A percentile compares a stretch with the other conserved stretches of the same genome.
Evolutionary conservation across 2,797 vertebrate species (phyloP).

Genomic region (Melanotaenia trifasciata): DNA sequence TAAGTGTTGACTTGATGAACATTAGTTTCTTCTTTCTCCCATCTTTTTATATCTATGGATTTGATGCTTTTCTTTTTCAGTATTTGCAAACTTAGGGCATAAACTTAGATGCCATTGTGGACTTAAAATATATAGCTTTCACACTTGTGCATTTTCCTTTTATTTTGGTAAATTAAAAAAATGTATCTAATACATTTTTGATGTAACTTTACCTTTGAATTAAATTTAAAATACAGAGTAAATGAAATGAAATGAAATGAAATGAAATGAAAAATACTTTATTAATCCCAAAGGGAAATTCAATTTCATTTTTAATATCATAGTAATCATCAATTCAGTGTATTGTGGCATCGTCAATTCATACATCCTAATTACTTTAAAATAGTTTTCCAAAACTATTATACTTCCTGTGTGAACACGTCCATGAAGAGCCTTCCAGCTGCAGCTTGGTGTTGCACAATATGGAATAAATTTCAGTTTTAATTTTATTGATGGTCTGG

Average conservation of each 20-base stretch:
- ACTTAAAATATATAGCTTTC: background rate
- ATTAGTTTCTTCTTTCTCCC: background rate
- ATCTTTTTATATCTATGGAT: background rate
- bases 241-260: too few species aligned
- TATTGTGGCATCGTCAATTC: background rate
- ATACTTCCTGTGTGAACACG: background rate
- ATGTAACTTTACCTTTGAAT: too few species aligned
- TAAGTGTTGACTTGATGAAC: background rate
- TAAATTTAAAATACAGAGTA: too few species aligned
- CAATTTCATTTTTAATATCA: too few species aligned
- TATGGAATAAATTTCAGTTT: background rate
- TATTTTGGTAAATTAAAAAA: background rate
- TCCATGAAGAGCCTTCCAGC: background rate
- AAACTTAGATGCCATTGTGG: too few species aligned
- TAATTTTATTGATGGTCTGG: background rate
- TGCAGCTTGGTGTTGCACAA: background rate
- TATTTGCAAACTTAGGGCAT: background rate
- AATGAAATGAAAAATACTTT: too few species aligned
- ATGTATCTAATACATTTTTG: too few species aligned
- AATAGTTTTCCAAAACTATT: background rate
- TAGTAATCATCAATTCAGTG: background rate
- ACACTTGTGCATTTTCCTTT: background rate
- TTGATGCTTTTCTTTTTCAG: background rate
- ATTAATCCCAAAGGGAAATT: too few species aligned
- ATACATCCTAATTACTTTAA: background rate